Conservation (phyloP, 2,113 vertebrate species). For the Heliornis fulica region DNA sequence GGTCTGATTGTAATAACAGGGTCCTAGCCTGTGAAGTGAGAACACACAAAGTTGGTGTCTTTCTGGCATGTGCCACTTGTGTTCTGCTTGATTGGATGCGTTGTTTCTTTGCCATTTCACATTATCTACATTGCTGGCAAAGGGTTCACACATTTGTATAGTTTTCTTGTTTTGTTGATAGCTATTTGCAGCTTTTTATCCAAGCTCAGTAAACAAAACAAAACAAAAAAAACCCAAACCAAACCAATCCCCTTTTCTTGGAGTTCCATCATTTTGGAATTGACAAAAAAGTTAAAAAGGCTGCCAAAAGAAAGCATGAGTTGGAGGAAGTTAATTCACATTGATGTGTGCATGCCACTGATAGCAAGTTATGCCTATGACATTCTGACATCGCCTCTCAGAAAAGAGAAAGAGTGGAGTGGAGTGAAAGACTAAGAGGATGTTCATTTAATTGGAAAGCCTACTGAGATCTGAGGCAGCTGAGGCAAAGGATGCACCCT, state of each 20-base stretch:
- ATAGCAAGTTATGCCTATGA: slow-evolving; percentile 66
- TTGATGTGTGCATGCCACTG: slow-evolving; percentile 54
- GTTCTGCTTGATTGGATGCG: slow-evolving; percentile 40
- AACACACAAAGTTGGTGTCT: slow-evolving; percentile 26
- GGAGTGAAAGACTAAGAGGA: slow-evolving; percentile 66
- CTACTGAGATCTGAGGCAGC: slow-evolving; percentile 74
- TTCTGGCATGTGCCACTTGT: neutral
- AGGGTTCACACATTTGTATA: slow-evolving; percentile 9
- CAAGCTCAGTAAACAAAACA: slow-evolving; percentile 28
- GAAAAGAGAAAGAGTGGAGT: slow-evolving; percentile 61
- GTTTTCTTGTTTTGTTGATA: slow-evolving; percentile 25
- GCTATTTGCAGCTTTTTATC: slow-evolving; percentile 39
- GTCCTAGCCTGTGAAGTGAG: slow-evolving; percentile 37
- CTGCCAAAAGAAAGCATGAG: slow-evolving; percentile 28
- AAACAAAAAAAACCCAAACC: neutral
- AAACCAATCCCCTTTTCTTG: neutral
- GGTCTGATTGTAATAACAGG: slow-evolving; percentile 57
- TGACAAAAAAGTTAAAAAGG: slow-evolving; percentile 40
- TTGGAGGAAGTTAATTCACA: slow-evolving; percentile 46
- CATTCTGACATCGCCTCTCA: slow-evolving; percentile 68
- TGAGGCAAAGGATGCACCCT: slow-evolving; percentile 65
- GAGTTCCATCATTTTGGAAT: slow-evolving; percentile 22
- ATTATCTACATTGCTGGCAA: slow-evolving; percentile 2
- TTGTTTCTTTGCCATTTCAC: slow-evolving; percentile 48
- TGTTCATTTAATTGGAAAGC: slow-evolving; percentile 77